Conservation (phyloP, 2,888 invertebrate species). For the Dolichopus griseipennis region DNA sequence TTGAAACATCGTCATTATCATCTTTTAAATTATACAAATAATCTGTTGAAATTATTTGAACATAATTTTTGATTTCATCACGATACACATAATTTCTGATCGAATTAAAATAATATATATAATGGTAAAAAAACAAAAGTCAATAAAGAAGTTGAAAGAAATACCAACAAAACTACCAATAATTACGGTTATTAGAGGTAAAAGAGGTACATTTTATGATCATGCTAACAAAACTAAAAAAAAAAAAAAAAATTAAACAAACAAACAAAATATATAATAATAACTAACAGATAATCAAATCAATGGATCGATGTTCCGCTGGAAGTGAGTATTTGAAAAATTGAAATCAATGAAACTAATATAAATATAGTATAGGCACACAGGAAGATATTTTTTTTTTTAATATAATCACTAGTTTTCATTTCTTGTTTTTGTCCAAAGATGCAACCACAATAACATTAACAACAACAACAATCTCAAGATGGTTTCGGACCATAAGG, state of each 20-base stretch:
- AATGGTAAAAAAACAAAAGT: background rate
- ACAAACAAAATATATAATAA: no score
- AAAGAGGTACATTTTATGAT: constrained; percentile 1
- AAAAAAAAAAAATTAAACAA: no score
- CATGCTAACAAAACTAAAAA: background rate
- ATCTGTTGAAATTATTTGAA: background rate
- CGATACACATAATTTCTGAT: background rate
- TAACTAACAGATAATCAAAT: no score
- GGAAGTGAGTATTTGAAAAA: no score
- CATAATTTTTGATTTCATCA: constrained; percentile 3
- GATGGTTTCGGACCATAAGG: background rate
- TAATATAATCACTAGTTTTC: no score
- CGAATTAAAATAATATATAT: background rate
- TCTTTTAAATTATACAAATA: background rate
- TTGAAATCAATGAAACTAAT: no score
- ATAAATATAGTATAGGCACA: no score
- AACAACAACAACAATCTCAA: background rate
- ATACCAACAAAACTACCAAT: constrained; percentile 1
- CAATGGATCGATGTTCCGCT: no score
- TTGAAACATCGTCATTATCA: background rate
- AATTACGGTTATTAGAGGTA: background rate
- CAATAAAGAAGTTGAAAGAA: background rate
- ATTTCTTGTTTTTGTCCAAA: no score
- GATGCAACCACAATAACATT: background rate
- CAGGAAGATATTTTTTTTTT: no score